phyloP scores from a whole-genome alignment of 2,888 invertebrate genomes.

The Allophyes oxyacanthae region DNA sequence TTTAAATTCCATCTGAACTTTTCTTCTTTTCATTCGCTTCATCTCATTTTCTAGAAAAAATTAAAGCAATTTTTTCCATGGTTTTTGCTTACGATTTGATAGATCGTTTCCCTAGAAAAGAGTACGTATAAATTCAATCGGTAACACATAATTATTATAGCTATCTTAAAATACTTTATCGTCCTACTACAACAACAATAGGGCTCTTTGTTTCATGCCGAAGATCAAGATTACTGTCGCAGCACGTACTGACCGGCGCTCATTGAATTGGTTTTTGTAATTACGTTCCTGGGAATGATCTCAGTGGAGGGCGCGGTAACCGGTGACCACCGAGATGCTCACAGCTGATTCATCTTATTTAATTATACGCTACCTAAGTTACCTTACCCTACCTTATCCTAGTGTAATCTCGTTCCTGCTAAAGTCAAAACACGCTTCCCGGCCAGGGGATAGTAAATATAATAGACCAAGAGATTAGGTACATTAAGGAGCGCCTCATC shows the following conservation, averaged over 20 bases:
- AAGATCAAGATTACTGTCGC: slow-evolving; percentile 28
- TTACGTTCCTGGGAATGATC: not conserved
- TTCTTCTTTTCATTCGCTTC: no score
- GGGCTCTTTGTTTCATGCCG: slow-evolving; percentile 22
- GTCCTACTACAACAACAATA: slow-evolving; percentile 24
- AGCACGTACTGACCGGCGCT: slow-evolving; percentile 15
- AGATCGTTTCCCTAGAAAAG: no score
- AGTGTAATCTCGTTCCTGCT: no score
- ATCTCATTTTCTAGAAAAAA: no score
- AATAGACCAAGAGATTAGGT: not conserved
- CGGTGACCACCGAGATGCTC: not conserved
- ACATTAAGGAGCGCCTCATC: no score
- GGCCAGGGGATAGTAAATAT: no score
- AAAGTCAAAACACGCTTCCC: no score
- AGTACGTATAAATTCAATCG: no score
- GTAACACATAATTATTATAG: not conserved
- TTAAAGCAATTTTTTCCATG: no score
- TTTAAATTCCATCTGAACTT: no score
- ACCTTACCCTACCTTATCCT: no score
- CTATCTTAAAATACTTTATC: slow-evolving; percentile 4
- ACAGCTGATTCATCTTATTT: slow-evolving; percentile 3
- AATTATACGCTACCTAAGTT: not conserved
- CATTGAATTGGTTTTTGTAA: slow-evolving; percentile 39
- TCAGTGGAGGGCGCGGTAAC: not conserved
- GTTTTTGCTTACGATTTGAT: no score